These are phyloP conservation scores for Prunella strophiata DNA, from an alignment of 2,797 vertebrate genomes.

Conservation along the genomic window DNA sequence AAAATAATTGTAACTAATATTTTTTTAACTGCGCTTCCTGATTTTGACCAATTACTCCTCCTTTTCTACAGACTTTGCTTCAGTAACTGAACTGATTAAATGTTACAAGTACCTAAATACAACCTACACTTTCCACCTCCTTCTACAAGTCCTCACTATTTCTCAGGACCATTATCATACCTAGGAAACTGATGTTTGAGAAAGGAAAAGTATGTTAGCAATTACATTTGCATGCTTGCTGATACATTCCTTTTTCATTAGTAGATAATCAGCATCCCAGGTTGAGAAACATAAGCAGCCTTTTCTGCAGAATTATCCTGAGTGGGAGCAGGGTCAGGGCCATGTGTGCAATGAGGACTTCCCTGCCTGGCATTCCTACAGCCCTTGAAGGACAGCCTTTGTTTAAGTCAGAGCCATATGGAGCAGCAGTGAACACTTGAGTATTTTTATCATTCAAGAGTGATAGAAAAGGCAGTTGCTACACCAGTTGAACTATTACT, in stretches of 20 bases:
- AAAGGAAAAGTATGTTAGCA: neutral
- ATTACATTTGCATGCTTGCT: neutral
- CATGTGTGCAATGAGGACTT: fast-evolving
- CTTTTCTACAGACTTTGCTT: neutral
- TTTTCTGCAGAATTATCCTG: conserved; percentile 10
- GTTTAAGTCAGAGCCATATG: neutral
- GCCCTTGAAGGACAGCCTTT: conserved; percentile 34
- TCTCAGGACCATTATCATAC: neutral
- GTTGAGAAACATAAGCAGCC: neutral
- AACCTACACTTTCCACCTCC: neutral
- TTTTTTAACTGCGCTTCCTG: neutral
- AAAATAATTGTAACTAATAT: neutral
- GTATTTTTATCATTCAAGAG: conserved; percentile 18
- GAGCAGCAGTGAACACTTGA: conserved; percentile 2
- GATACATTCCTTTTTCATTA: neutral
- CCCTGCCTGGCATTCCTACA: neutral
- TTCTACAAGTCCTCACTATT: neutral
- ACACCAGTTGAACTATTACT: conserved; percentile 11
- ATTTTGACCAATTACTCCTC: neutral
- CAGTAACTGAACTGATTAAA: neutral
- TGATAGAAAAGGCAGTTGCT: conserved; percentile 34
- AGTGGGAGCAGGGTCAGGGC: neutral
- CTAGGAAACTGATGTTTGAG: neutral
- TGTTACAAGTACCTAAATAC: neutral
- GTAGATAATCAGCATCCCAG: neutral